Base-by-base conservation (phyloP, 2,888 invertebrate genomes). In the Aphrophora alni region DNA sequence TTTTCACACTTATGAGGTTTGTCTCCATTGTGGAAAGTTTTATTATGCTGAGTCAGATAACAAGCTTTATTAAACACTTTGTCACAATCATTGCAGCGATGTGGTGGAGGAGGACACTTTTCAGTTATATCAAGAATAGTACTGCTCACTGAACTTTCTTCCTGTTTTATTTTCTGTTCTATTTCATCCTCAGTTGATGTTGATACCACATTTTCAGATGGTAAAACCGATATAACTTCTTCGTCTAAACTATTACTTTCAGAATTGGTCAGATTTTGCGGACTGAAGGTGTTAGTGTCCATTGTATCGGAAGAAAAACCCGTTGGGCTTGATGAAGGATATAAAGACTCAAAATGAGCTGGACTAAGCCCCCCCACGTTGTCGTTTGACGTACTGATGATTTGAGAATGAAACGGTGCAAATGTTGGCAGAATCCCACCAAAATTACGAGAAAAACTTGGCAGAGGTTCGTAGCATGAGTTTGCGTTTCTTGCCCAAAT, bases 11-110 rank as follows among this genome's bases (percentile, higher is more conserved):
- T 95, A 88, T 92, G 96, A 21, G 95, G 96, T 87, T 95, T 95
- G 86, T 94, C 95, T 83, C 96, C 96, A 83, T 93, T 93, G 88
- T 97, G 97, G 89, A 95, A 95, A 84, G 95, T 95, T 88, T 96
- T 96, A 89, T 95, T 95, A 89, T 97, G 97, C 88, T 97, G 97
- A 77, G 96, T 97, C 80, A 97, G 90, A 87, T 97, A 97, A 88
- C 97, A 97, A 75, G 94, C 93, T 86, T 94, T 95, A 88, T 95
- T 95, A 89, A 97, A 97, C 69, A 93, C 89, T 88, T 96, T 96
- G 88, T 94, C 93, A 89, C 97, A 97, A 87, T 94, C 93, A 86
- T 92, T 91, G 88, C 96, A 97, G 88, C 93, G 94, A 88, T 84
- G 84, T 59, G 59, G 75, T 44, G 59, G 72, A 27, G 33, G 44